Base-by-base conservation (phyloP, 2,888 invertebrate genomes). In the Lithophane leautieri region DNA sequence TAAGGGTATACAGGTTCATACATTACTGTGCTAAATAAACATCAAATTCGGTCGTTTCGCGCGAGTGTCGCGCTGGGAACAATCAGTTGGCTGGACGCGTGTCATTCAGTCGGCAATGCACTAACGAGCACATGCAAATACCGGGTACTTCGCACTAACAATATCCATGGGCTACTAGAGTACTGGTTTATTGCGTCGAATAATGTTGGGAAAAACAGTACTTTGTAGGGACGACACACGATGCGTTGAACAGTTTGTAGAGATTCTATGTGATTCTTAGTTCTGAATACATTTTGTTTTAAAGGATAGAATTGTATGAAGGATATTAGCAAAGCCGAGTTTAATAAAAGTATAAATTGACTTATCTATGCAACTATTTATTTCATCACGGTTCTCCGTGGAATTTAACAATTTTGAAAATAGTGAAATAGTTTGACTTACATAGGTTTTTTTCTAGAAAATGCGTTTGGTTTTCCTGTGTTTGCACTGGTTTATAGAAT, bases 111-210 rank as follows among this genome's bases (percentile, higher is more conserved):
- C 69, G 79, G 94, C 94, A 91, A 93, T 94, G 96, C 95, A 93
- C 95, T 96, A 96, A 96, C 96, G 94, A 96, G 96, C 94, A 90
- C 94, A 96, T 96, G 96, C 96, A 96, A 96, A 96, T 96, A 92
- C 89, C 86, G 77, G 82, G 88, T 86, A 90, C 89, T 90, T 90
- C 84, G 89, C 89, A 89, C 94, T 95, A 95, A 96, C 96, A 95
- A 95, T 95, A 93, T 94, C 91, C 93, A 87, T 88, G 91, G 89
- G 82, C 84, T 88, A 89, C 79, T 77, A 81, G 85, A 54, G 86
- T 85, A 84, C 90, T 69, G 87, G 73, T 82, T 91, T 66, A 75
- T 79, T 86, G 84, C 85, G 90, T 72, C 88, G 92, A 93, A 92
- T 89, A 58, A 63, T 79, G 69, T 63, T 34, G 16, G 22, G 54